These are phyloP conservation scores for Naso thynnoides DNA, from an alignment of 2,797 vertebrate genomes.

Conservation along the genomic window DNA sequence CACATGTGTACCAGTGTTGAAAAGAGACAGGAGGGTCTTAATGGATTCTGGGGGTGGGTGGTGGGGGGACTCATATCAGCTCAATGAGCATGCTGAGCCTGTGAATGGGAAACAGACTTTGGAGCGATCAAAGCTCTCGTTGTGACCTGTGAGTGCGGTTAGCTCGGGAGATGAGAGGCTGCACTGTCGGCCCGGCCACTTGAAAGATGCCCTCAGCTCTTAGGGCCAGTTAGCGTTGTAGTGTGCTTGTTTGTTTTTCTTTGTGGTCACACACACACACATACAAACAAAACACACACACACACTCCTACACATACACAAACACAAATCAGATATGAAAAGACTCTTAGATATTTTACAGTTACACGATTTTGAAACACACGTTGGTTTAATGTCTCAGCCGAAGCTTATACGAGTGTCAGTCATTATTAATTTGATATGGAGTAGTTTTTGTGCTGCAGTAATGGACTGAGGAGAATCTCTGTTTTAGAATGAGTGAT, in stretches of 20 bases:
- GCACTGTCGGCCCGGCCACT: conserved; percentile 64
- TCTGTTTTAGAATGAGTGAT: conserved; percentile 38
- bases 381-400: conserved; percentile 33
- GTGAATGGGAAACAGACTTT: conserved; percentile 72
- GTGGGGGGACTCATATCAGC: conserved; percentile 40
- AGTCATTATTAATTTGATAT: conserved; percentile 25
- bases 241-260: conserved; percentile 72
- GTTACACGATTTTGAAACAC: conserved; percentile 28
- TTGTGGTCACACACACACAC: conserved; percentile 35
- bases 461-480: conserved; percentile 4
- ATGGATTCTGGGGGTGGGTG: neutral
- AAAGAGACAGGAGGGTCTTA: neutral
- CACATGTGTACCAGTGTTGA: conserved; percentile 47
- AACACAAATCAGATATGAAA: conserved; percentile 48
- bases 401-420: conserved; percentile 31
- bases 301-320: neutral
- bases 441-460: conserved; percentile 7
- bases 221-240: conserved; percentile 59
- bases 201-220: conserved; percentile 72
- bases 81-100: conserved; percentile 64
- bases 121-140: conserved; percentile 70
- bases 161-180: conserved; percentile 62
- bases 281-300: conserved; percentile 1
- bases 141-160: conserved; percentile 69
- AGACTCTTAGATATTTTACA: conserved; percentile 35